Base-by-base conservation (phyloP, 2,113 vertebrate genomes). In the Reinhardtius hippoglossoides region DNA sequence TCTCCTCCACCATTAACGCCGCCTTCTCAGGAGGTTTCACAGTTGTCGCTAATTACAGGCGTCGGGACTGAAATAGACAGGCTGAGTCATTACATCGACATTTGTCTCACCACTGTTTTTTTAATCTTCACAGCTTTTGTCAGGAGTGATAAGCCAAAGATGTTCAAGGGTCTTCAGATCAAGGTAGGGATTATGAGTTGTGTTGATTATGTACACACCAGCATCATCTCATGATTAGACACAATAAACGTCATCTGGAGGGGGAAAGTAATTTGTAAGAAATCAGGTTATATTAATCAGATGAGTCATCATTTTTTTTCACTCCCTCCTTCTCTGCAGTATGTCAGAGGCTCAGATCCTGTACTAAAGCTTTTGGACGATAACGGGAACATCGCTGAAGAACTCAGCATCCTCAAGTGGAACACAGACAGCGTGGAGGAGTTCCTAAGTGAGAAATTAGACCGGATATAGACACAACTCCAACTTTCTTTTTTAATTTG, bases 401-500 rank as follows among this genome's bases (percentile, higher is more conserved):
- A 99, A 59, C 94, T 99, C 77, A 99, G 98, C 95, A 99, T 99
- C 94, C 96, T 98, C 91, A 99, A 99, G 84, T 99, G 98, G 98
- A 99, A 99, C 91, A 99, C 98, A 3, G 98, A 99, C 92, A 99
- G 98, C 0, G 98, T 99, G 35, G 98, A 99, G 91, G 98, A 99
- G 93, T 99, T 99, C 85, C 91, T 99, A 20, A 96, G 97, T 85
- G 98, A 99, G 90, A 99, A 99, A 85, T 89, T 99, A 84, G 96
- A 99, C 2, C 95, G 95, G 58, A 84, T 99, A 79, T 99, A 99
- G 94, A 89, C 21, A 9, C 0, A 0, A 56, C 46, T 64, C 16
- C 63, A 42, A 13, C 20, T 20, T 44, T 27, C 9, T 18, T 55
- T 26, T 44, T 21, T 23, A 23, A 67, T 56, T 52, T 21, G 64